These are phyloP conservation scores for Zygothrica quintamaculata DNA, from an alignment of 2,888 invertebrate species.

Conservation along the genomic window DNA sequence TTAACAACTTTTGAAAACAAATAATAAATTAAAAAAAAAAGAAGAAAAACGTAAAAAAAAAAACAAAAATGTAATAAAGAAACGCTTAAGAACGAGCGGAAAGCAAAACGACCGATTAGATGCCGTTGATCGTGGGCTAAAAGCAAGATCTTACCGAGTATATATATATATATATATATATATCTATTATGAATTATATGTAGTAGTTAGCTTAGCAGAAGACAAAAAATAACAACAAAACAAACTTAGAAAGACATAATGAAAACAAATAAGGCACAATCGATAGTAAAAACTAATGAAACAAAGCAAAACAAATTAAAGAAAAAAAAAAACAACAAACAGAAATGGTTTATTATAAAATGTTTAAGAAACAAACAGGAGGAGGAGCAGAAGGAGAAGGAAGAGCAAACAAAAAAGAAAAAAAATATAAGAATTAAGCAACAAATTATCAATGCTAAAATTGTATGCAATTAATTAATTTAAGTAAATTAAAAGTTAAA, in stretches of 20 bases:
- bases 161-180: neutral
- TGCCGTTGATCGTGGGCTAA: conserved; percentile 2
- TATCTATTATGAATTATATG: conserved; percentile 23
- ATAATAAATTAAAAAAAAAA: conserved; percentile 18
- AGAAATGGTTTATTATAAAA: conserved; percentile 27
- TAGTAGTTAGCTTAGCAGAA: conserved; percentile 60
- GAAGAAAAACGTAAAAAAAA: conserved; percentile 17
- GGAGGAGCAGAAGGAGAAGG: no score
- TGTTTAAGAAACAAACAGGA: conserved; percentile 45
- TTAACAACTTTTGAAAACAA: conserved; percentile 67
- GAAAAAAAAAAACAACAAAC: no score
- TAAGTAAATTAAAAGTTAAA: conserved; percentile 26
- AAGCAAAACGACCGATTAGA: conserved; percentile 8
- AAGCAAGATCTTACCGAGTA: conserved; percentile 5
- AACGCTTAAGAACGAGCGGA: conserved; percentile 26
- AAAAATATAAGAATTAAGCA: conserved; percentile 29
- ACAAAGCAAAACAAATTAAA: no score
- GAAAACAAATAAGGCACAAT: conserved; percentile 26
- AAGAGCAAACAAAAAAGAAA: no score
- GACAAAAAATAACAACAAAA: neutral
- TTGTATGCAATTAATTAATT: conserved; percentile 34
- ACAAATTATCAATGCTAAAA: conserved; percentile 22
- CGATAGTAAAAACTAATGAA: conserved; percentile 21
- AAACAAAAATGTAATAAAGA: conserved; percentile 1
- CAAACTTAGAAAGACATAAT: conserved; percentile 22